Evolutionary conservation across 1,140 invertebrate genomes (phyloP).

Genomic region (Rhyzopertha dominica): DNA sequence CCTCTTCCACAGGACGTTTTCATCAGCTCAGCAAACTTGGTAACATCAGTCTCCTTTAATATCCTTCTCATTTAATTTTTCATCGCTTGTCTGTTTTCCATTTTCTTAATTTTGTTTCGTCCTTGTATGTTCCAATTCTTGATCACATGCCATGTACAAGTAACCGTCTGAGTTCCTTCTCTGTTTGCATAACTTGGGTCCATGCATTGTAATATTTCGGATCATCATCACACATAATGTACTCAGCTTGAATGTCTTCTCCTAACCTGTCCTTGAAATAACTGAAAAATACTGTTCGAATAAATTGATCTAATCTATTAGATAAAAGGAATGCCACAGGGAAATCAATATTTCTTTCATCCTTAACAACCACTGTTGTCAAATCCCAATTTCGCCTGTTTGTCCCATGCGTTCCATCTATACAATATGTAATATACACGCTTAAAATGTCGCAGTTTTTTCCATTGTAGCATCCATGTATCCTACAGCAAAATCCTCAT

Average conservation of each 20-base stretch:
- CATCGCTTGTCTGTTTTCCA: conserved; percentile 14
- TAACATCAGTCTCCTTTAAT: conserved; percentile 12
- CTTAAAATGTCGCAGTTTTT: conserved; percentile 14
- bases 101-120: conserved; percentile 5
- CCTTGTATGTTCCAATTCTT: conserved; percentile 22
- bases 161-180: conserved; percentile 17
- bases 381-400: conserved; percentile 15
- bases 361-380: conserved; percentile 15
- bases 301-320: conserved; percentile 19
- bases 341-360: conserved; percentile 17
- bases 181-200: conserved; percentile 15
- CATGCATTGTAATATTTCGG: conserved; percentile 24
- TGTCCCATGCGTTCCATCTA: conserved; percentile 22
- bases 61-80: conserved; percentile 14
- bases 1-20: conserved; percentile 12
- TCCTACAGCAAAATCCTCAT: conserved; percentile 18
- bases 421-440: conserved; percentile 15
- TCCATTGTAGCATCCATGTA: conserved; percentile 18
- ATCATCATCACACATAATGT: conserved; percentile 18
- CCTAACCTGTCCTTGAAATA: conserved; percentile 6
- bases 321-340: conserved; percentile 18
- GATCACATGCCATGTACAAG: conserved; percentile 23
- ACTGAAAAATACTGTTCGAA: conserved; percentile 17
- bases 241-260: conserved; percentile 10
- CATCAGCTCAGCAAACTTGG: conserved; percentile 8